Evolutionary conservation across 2,113 vertebrate species (phyloP), one percentile per base, ranked within the genome.

Genomic region (Oryctolagus cuniculus): DNA sequence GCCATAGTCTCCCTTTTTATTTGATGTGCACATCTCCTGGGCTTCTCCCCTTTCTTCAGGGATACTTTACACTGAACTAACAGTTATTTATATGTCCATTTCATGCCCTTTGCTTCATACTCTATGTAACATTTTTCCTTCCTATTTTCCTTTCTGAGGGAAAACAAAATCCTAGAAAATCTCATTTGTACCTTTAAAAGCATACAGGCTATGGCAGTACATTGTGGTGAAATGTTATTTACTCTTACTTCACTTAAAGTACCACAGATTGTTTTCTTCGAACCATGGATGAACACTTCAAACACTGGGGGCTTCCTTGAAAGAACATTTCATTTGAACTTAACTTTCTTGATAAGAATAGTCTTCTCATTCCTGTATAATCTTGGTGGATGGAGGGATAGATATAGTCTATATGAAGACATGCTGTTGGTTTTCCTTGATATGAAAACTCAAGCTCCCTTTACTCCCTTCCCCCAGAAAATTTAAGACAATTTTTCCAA

Each of bases 1-100:
- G 95, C 93, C 90, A 87, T 96, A 94, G 95, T 97, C 89, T 85
- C 89, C 0, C 12, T 92, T 72, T 95, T 97, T 98, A 91, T 94
- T 96, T 89, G 94, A 90, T 75, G 24, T 36, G 24, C 61, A 53
- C 53, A 67, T 90, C 64, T 92, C 83, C 72, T 79, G 82, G 85
- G 78, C 10, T 78, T 88, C 74, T 87, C 77, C 25, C 9, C 19
- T 95, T 94, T 95, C 85, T 94, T 86, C 0, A 73, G 74, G 74
- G 86, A 75, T 87, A 61, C 75, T 92, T 87, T 84, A 89, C 34
- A 61, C 17, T 58, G 63, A 89, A 17, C 61, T 86, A 89, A 72
- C 38, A 25, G 67, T 66, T 94, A 91, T 90, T 96, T 88, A 72
- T 93, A 69, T 94, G 92, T 91, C 88, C 80, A 38, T 96, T 81